Evolutionary conservation across 2,113 vertebrate species (phyloP).

Genomic region (Dasyurus viverrinus): DNA sequence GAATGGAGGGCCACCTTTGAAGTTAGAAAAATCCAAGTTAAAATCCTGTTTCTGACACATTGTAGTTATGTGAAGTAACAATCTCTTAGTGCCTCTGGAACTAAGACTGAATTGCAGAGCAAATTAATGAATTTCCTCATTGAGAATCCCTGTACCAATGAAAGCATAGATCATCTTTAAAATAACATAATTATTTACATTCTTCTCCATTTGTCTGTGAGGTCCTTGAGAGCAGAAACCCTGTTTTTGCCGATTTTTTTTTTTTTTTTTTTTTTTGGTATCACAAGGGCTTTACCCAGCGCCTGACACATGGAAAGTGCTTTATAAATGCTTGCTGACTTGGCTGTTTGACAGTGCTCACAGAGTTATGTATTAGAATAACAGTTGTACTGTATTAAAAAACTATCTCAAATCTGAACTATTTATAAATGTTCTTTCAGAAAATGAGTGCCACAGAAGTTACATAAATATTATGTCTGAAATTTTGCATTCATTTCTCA

Average conservation of each 20-base stretch:
- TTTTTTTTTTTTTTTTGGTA: background rate
- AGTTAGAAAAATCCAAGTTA: background rate
- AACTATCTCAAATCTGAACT: conserved; percentile 37
- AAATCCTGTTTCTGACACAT: background rate
- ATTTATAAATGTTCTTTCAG: conserved; percentile 43
- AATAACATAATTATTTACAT: background rate
- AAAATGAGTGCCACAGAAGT: conserved; percentile 51
- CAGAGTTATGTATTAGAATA: conserved; percentile 31
- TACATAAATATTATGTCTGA: conserved; percentile 13
- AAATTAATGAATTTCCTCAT: background rate
- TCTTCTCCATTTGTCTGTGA: background rate
- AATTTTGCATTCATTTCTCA: conserved; percentile 55
- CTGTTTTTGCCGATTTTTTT: background rate
- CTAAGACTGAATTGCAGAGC: background rate
- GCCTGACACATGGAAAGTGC: background rate
- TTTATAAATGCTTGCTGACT: background rate
- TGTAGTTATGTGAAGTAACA: background rate
- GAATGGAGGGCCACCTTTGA: background rate
- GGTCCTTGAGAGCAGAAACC: background rate
- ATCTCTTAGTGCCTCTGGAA: background rate
- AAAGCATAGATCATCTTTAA: background rate
- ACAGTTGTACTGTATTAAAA: conserved; percentile 11
- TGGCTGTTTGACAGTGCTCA: background rate
- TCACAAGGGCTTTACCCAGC: background rate
- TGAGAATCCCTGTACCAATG: background rate